These are phyloP conservation scores for Zaprionus obscuricornis DNA, from an alignment of 2,888 invertebrate genomes.

Conservation along the genomic window DNA sequence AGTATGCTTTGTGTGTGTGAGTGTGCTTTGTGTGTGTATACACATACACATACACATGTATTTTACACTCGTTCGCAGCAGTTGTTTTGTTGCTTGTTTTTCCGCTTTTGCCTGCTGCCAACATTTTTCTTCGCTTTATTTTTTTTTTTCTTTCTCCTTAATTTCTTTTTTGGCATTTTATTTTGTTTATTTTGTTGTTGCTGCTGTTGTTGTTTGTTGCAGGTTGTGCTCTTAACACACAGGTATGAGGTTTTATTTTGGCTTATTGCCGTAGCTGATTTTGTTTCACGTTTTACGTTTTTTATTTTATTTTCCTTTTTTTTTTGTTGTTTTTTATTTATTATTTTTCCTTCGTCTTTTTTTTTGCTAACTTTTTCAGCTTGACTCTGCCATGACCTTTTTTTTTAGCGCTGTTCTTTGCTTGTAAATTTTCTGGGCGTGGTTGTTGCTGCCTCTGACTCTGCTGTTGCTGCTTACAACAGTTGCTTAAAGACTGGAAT, in stretches of 20 bases:
- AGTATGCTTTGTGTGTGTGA: constrained; percentile 27
- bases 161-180: constrained; percentile 37
- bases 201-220: constrained; percentile 24
- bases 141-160: constrained; percentile 39
- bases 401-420: constrained; percentile 29
- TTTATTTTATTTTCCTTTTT: constrained; percentile 31
- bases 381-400: constrained; percentile 63
- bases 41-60: constrained; percentile 24
- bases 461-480: constrained; percentile 34
- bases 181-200: constrained; percentile 32
- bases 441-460: too few species aligned
- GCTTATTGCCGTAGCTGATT: constrained; percentile 62
- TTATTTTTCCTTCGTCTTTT: constrained; percentile 11
- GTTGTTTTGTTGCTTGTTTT: constrained; percentile 42
- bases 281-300: constrained; percentile 45
- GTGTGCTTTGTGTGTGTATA: constrained; percentile 3
- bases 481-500: constrained; percentile 53
- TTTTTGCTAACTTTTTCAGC: constrained; percentile 42
- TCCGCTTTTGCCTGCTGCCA: constrained; percentile 49
- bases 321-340: constrained; percentile 3
- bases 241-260: constrained; percentile 71
- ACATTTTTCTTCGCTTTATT: constrained; percentile 42
- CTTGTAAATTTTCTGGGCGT: constrained; percentile 65
- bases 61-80: constrained; percentile 38
- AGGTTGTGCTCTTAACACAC: constrained; percentile 31